Evolutionary conservation across 2,113 vertebrate species (phyloP).

Genomic region (Rhagologus leucostigma): DNA sequence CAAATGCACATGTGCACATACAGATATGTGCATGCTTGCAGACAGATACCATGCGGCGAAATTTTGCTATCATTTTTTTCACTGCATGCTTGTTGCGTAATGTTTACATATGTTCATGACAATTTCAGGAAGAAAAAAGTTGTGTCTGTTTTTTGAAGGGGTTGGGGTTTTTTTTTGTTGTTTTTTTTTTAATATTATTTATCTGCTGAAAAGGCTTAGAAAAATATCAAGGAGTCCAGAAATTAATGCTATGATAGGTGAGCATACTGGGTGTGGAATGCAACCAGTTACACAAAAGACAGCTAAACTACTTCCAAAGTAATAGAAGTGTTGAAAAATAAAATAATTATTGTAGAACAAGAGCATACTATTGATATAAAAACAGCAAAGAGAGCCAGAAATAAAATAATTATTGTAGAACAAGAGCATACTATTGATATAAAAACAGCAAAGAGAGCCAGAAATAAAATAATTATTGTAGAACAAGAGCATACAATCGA

Average conservation of each 20-base stretch:
- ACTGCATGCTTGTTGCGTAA: background rate
- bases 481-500: background rate
- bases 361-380: too few relatives aligned
- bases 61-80: background rate
- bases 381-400: background rate
- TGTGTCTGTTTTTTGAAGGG: background rate
- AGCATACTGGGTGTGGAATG: background rate
- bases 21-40: background rate
- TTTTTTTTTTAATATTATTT: background rate
- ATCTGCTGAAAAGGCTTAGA: background rate
- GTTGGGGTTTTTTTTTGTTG: too few relatives aligned
- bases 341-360: background rate
- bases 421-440: too few relatives aligned
- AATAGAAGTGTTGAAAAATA: background rate
- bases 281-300: background rate
- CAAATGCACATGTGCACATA: accelerated
- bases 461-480: background rate
- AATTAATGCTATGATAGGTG: background rate
- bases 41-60: background rate
- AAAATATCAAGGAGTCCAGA: background rate
- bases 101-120: background rate
- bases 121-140: background rate
- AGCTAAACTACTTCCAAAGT: background rate
- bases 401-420: background rate
- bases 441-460: too few relatives aligned